Base-by-base conservation (phyloP, 2,888 invertebrate genomes). In the Chloroclystis v-ata region DNA sequence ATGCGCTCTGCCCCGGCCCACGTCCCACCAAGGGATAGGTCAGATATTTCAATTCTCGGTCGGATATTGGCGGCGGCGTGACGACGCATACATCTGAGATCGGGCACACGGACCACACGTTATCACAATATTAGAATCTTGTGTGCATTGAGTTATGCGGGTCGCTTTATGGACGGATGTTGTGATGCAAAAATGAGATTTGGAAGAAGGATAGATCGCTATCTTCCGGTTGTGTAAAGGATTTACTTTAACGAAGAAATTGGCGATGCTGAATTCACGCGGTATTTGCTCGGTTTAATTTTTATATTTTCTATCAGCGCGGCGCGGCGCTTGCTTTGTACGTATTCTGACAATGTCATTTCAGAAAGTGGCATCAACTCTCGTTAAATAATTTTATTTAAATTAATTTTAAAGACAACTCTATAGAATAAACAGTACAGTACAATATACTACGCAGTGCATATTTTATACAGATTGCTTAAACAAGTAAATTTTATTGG, bases 41-140 rank as follows among this genome's bases (percentile, higher is more conserved):
- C 82, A 85, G 85, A 86, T 86, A 86, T 86, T 86, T 86, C 86
- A 86, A 86, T 86, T 78, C 78, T 78, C 74, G 67, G 74, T 79
- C 86, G 86, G 85, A 86, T 86, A 85, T 86, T 82, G 84, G 82
- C 74, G 75, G 74, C 58, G 67, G 68, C 82, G 83, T 82, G 85
- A 81, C 78, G 81, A 72, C 78, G 83, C 85, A 84, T 84, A 83
- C 82, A 82, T 84, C 82, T 81, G 60, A 72, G 74, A 70, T 72
- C 72, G 68, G 59, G 61, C 64, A 20, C 20, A n/a, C 63, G 69
- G 69, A 63, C 70, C 67, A 56, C 61, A 59, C 63, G 77, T 74
- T 85, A 85, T 85, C 85, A 65, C 68, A 66, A 78, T 85, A 84
- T 84, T 84, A 76, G 75, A 77, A 85, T 85, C 84, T 78, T 76